Base-by-base conservation (phyloP, 2,113 vertebrate species). In the Podiceps cristatus region DNA sequence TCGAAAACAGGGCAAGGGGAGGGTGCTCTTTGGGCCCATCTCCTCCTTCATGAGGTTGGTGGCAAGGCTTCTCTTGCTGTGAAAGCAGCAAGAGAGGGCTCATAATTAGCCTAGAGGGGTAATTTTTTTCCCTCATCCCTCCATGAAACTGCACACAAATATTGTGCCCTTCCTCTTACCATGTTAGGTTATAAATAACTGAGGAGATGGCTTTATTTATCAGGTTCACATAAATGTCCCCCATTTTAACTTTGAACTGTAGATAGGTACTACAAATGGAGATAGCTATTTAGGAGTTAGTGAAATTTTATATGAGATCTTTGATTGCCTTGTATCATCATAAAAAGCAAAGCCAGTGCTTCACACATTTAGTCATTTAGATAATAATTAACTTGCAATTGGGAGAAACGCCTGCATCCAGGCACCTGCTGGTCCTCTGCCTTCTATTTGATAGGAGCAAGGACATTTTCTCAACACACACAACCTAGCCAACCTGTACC, bases 361-460 rank as follows among this genome's bases (percentile, higher is more conserved):
- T 86, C 68, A 45, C 24, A 40, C 6, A 0, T 68, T 80, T 67
- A 73, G 67, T 77, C 6, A 2, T 62, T 44, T 63, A 49, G 82
- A 10, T 93, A 96, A 94, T 88, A 27, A 91, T 91, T 96, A 96
- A 93, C 86, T 86, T 78, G n/a, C 31, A 56, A 40, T 5, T 52
- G 16, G 40, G 49, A 55, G 27, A 89, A 94, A 85, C 31, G 10
- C 12, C 35, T 47, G 3, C 7, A 44, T 64, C 40, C 40, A 56
- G 47, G 56, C 58, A 78, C 28, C 33, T 68, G 18, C 28, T 13
- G 35, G 18, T 75, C 40, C n/a, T 91, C 47, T 85, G 28, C 73
- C 25, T 77, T 56, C 18, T 27, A 0, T 52, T 40, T 81, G 33
- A 35, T 33, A 77, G 62, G 27, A 89, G 11, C 4, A 28, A 78